Evolutionary conservation across 2,888 invertebrate species (phyloP).

Genomic region (Polyommatus iphigenia): DNA sequence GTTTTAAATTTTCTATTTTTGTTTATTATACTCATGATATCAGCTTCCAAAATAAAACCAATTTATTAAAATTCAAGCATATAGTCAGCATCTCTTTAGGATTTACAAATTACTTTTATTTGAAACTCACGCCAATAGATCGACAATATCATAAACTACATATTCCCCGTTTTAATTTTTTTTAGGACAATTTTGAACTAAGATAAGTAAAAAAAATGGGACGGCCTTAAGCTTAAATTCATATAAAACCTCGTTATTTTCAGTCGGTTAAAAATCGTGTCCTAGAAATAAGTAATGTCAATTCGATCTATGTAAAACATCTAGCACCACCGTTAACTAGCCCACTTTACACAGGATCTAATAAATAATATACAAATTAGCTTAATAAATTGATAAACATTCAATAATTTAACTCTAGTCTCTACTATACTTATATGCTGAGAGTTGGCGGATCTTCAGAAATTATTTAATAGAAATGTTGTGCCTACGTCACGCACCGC

Average conservation of each 20-base stretch:
- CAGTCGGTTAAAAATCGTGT: background rate
- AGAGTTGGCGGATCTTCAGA: background rate
- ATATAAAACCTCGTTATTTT: background rate
- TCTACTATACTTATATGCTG: background rate
- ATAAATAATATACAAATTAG: background rate
- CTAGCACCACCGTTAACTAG: conserved; percentile 18
- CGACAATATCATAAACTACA: no score
- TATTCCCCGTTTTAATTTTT: no score
- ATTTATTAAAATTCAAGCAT: no score
- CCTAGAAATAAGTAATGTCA: conserved; percentile 1
- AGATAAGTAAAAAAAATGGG: no score
- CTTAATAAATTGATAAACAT: background rate
- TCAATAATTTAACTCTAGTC: background rate
- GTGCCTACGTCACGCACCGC: no score
- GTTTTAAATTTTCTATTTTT: no score
- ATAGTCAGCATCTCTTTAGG: no score
- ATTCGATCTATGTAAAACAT: conserved; percentile 12
- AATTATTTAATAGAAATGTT: background rate
- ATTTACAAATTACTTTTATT: no score
- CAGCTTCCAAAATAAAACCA: no score
- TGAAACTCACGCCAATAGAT: no score
- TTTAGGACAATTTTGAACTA: no score
- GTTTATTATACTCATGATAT: no score
- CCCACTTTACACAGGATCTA: conserved; percentile 16
- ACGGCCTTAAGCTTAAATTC: background rate